Conservation (phyloP, 1,140 invertebrate genomes). For the Matsumurasca onukii region DNA sequence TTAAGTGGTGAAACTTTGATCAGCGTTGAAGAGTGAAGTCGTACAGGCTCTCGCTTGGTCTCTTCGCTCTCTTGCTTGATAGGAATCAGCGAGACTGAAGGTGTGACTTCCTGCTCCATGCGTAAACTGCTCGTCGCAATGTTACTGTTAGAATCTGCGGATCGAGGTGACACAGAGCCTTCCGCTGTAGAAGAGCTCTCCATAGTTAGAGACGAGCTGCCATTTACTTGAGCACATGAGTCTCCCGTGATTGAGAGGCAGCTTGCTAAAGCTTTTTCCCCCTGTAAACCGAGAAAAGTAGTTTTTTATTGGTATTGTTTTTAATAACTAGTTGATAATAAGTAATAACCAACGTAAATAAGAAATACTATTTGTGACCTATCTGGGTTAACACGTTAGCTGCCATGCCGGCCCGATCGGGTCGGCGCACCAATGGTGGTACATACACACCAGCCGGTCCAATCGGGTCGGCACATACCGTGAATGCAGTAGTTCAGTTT, state of each 20-base stretch:
- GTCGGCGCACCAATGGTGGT: too few species aligned
- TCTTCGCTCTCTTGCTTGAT: conserved; percentile 71
- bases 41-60: conserved; percentile 41
- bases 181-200: conserved; percentile 48
- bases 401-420: too few species aligned
- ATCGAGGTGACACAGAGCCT: conserved; percentile 69
- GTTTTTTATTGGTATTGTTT: too few species aligned
- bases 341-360: too few species aligned
- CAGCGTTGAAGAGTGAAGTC: conserved; percentile 36
- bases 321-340: too few species aligned
- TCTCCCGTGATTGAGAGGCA: conserved; percentile 30
- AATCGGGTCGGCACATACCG: too few species aligned
- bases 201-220: conserved; percentile 46
- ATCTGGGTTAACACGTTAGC: too few species aligned
- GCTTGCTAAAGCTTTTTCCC: conserved; percentile 2
- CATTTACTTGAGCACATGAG: too few species aligned
- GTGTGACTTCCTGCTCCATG: conserved; percentile 57
- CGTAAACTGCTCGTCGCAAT: conserved; percentile 63
- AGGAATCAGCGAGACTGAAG: conserved; percentile 81
- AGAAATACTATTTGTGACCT: too few species aligned
- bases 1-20: conserved; percentile 71
- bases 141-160: conserved; percentile 72
- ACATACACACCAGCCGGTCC: too few species aligned
- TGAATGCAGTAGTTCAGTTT: too few species aligned
- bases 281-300: background rate